Conservation (phyloP, 2,797 vertebrate genomes). For the Coreius guichenoti region DNA sequence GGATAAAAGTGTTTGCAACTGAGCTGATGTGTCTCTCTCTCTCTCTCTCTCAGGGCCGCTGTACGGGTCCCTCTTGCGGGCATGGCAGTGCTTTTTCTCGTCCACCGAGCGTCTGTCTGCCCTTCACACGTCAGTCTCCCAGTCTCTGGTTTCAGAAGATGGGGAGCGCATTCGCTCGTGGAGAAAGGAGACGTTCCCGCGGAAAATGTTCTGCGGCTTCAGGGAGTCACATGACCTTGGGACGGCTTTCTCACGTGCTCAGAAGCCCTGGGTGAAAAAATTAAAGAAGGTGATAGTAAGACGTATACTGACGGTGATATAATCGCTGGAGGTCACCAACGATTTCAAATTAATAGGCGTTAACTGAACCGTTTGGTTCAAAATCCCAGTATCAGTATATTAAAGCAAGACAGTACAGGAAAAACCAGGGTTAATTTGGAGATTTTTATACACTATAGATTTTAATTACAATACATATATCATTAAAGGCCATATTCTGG, state of each 20-base stretch:
- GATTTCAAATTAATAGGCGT: neutral
- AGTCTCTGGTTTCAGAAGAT: constrained; percentile 73
- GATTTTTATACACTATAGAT: neutral
- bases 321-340: neutral
- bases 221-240: constrained; percentile 75
- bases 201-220: constrained; percentile 79
- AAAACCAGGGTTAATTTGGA: neutral
- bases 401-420: neutral
- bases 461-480: neutral
- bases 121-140: constrained; percentile 78
- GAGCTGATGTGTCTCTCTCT: constrained; percentile 11
- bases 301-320: neutral
- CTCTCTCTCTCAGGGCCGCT: constrained; percentile 72
- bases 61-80: constrained; percentile 75
- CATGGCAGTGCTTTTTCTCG: constrained; percentile 78
- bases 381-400: neutral
- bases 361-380: neutral
- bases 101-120: constrained; percentile 74
- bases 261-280: constrained; percentile 83
- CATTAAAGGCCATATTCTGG: neutral
- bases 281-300: constrained; percentile 69
- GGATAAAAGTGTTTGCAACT: neutral
- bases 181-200: constrained; percentile 82
- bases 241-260: constrained; percentile 74
- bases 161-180: constrained; percentile 70